These are phyloP conservation scores for Pemphigus obesinymphae DNA, from an alignment of 1,140 invertebrate genomes.

Conservation along the genomic window DNA sequence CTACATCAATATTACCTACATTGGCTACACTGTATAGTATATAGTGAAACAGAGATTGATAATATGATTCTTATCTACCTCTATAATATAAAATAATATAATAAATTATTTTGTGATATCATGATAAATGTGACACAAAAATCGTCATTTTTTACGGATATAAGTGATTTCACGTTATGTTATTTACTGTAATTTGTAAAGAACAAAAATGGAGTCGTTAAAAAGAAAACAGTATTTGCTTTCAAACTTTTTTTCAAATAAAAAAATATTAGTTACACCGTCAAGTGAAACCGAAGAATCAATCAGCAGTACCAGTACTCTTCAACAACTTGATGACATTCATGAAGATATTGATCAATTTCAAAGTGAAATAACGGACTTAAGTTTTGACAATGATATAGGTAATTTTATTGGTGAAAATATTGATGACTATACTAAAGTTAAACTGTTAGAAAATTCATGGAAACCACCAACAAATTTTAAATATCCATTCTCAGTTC, in stretches of 20 bases:
- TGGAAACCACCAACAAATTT: background rate
- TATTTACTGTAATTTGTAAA: no score
- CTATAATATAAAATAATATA: no score
- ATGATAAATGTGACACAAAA: no score
- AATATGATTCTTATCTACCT: no score
- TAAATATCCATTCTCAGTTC: slow-evolving; percentile 1
- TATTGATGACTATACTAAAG: background rate
- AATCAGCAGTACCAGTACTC: background rate
- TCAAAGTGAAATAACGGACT: background rate
- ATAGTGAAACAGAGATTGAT: no score
- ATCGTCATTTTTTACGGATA: no score
- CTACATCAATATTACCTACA: no score
- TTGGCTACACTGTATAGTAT: no score
- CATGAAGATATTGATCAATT: background rate
- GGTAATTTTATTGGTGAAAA: background rate
- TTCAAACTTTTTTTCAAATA: background rate
- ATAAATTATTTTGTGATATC: no score
- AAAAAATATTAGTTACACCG: background rate
- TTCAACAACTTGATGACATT: background rate
- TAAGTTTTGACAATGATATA: background rate
- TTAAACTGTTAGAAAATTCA: background rate
- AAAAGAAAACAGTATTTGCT: background rate
- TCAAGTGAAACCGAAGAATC: background rate
- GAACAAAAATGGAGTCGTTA: background rate
- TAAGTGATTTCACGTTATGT: no score